Evolutionary conservation across 1,140 invertebrate genomes (phyloP).

Genomic region (Zeugodacus cucurbitae): DNA sequence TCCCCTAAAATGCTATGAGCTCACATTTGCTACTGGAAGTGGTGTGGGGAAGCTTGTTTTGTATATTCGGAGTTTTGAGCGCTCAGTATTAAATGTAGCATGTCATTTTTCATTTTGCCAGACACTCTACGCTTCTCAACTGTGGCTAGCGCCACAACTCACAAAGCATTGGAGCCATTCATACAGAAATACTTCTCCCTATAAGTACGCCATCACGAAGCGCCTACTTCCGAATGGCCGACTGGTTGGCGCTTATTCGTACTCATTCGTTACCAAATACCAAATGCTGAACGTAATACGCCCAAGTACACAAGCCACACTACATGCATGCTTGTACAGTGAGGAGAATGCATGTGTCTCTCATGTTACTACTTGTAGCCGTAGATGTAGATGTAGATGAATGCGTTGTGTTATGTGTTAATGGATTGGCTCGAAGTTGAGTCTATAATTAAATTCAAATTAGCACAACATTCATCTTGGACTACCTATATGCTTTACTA

Average conservation of each 20-base stretch:
- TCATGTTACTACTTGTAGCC: not conserved
- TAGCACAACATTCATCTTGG: conserved; percentile 34
- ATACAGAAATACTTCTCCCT: not conserved
- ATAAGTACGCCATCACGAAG: not conserved
- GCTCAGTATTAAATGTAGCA: no score
- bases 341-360: no score
- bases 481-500: conserved; percentile 2
- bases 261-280: not conserved
- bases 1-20: no score
- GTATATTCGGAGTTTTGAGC: no score
- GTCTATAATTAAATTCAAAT: conserved; percentile 35
- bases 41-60: no score
- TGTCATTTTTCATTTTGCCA: not conserved
- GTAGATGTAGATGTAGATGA: not conserved
- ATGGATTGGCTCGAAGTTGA: conserved; percentile 31
- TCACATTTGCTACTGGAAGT: no score
- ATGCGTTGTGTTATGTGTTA: conserved; percentile 27
- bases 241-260: conserved; percentile 9
- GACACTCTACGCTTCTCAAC: not conserved
- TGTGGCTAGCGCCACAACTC: not conserved
- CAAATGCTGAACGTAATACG: not conserved
- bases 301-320: not conserved
- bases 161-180: not conserved
- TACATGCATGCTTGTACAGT: not conserved
- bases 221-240: conserved; percentile 12